Evolutionary conservation across 2,113 vertebrate species (phyloP), one percentile per base, ranked within the genome.

Genomic region (Parus major): DNA sequence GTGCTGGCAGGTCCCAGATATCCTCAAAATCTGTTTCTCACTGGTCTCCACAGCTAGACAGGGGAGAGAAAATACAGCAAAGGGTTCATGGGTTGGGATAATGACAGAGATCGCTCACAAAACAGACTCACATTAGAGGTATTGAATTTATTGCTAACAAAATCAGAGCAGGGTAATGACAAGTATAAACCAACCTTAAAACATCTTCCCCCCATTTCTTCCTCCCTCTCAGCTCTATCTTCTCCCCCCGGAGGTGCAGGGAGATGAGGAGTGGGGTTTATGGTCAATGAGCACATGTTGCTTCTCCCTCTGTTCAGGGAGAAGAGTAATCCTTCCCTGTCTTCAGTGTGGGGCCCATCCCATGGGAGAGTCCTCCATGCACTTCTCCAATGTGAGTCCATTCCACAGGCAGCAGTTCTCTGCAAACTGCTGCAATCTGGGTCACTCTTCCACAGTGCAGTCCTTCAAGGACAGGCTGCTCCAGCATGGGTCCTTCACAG

Each of bases 201-300:
- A 27, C 14, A 27, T 25, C 27, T 52, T 68, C 3, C 11, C 13
- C 21, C 31, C 4, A 31, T 13, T 35, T 65, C 52, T 42, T 35
- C 36, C 36, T 59, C 31, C 25, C 59, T 52, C 31, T 7, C 36
- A 44, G 33, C 9, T 44, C 36, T 59, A 11, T 14, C 5, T 59
- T 31, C 20, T 86, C 7, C 3, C 10, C 11, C 1, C 7, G 33
- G 31, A 33, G 27, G 14, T 44, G 44, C 31, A 60, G 36, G 33
- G 46, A 33, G 36, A 23, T 0, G 2, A 68, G 53, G 27, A 36
- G 10, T 33, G 44, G 52, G 25, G 4, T 31, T 57, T 50, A 17
- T 66, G 35, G 42, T 65, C 70, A 65, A 20, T 42, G 35, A 42
- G 17, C 31, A 29, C 9, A 8, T 8, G 1, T 31, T 0, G 0